Percentiles rank a stretch among this genome's conserved stretches.
Conservation (phyloP, 2,797 vertebrate genomes). For the Microctenopoma lineatum region DNA sequence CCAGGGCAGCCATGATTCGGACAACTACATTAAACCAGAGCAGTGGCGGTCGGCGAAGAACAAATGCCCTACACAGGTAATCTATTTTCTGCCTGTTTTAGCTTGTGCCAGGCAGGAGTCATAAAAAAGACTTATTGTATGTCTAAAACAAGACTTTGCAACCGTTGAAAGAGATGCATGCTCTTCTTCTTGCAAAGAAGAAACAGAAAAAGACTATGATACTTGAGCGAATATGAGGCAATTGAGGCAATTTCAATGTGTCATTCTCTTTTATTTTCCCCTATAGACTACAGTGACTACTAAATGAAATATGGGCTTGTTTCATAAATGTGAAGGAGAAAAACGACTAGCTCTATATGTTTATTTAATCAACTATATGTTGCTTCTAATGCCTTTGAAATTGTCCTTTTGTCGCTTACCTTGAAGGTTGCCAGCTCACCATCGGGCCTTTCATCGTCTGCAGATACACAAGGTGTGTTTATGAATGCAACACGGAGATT, state of each 20-base stretch:
- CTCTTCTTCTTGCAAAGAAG: background rate
- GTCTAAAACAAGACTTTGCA: background rate
- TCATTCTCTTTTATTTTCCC: background rate
- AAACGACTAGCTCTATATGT: background rate
- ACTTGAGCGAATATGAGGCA: background rate
- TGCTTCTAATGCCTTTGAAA: constrained; percentile 6
- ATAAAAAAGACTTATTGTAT: background rate
- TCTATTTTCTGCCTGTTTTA: constrained; percentile 15
- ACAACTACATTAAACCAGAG: constrained; percentile 79
- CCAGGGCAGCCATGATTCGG: constrained; percentile 53
- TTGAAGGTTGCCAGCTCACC: constrained; percentile 49
- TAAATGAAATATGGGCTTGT: too few relatives aligned
- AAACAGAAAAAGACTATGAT: background rate
- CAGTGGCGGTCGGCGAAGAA: constrained; percentile 69
- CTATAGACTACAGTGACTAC: background rate
- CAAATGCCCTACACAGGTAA: constrained; percentile 61
- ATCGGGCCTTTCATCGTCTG: constrained; percentile 11
- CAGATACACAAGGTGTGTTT: constrained; percentile 53
- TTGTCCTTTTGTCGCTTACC: background rate
- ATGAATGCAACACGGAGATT: background rate
- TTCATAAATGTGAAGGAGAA: too few relatives aligned
- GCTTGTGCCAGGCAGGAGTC: background rate
- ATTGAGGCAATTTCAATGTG: background rate
- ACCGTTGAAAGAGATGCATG: background rate
- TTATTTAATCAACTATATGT: background rate